A percentile compares a stretch with the other conserved stretches of the same genome.
phyloP scores from a whole-genome alignment of 2,888 invertebrate species.

The Acrobasis consociella region DNA sequence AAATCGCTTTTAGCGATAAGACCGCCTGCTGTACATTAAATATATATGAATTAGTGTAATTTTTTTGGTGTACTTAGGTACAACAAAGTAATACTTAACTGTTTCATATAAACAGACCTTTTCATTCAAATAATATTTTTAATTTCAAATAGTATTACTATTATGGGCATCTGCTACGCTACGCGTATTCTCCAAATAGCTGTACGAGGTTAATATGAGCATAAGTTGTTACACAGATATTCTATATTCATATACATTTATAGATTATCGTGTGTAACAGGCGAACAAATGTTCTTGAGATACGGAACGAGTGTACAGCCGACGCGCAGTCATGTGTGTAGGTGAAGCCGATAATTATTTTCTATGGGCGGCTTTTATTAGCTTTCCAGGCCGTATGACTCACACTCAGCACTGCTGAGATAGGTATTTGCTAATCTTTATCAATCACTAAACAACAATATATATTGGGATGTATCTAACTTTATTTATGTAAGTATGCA shows the following conservation, averaged over 20 bases:
- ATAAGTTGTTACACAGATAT: background rate
- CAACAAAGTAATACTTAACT: too few species aligned
- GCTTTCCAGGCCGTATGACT: slow-evolving; percentile 34
- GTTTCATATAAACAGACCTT: background rate
- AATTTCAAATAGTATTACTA: too few species aligned
- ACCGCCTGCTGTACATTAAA: too few species aligned
- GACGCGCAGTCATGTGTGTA: slow-evolving; percentile 34
- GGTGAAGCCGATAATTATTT: slow-evolving; percentile 39
- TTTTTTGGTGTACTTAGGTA: too few species aligned
- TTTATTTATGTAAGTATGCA: too few species aligned
- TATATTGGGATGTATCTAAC: too few species aligned
- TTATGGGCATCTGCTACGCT: background rate
- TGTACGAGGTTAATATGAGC: too few species aligned
- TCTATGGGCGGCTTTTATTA: slow-evolving; percentile 38
- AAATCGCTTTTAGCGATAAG: too few species aligned
- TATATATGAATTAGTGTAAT: too few species aligned
- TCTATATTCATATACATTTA: background rate
- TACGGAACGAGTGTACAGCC: background rate
- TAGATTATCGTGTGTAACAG: background rate
- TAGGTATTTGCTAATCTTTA: slow-evolving; percentile 14
- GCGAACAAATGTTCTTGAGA: background rate
- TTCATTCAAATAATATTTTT: background rate
- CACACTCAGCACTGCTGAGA: slow-evolving; percentile 39
- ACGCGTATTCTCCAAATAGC: background rate
- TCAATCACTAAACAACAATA: too few species aligned